These are phyloP conservation scores for Chrysemys picta DNA, from an alignment of 2,113 vertebrate species.

Conservation along the genomic window DNA sequence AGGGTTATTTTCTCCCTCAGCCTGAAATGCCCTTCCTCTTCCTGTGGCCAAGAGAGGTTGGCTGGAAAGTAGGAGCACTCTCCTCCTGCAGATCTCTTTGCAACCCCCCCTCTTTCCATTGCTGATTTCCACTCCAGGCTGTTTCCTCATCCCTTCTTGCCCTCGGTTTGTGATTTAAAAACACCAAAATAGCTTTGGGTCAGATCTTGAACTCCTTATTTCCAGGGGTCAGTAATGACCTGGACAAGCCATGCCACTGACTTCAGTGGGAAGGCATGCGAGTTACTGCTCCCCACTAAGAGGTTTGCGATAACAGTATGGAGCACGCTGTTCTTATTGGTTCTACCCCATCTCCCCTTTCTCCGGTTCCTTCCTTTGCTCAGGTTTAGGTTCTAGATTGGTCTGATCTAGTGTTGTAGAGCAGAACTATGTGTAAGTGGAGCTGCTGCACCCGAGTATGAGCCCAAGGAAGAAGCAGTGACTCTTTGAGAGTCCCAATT, in stretches of 20 bases:
- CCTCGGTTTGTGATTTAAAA: not conserved
- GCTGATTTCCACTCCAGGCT: not conserved
- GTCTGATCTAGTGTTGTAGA: not conserved
- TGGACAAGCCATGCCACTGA: not conserved
- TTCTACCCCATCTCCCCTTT: not conserved
- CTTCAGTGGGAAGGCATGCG: not conserved
- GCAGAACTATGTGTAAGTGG: not conserved
- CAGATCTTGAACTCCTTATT: not conserved
- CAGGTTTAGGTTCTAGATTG: not conserved
- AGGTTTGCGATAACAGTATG: fast-evolving
- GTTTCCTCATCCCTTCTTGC: not conserved
- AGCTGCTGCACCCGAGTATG: not conserved
- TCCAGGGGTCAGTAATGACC: not conserved
- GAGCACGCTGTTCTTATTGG: not conserved
- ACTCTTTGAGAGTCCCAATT: not conserved
- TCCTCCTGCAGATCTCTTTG: not conserved
- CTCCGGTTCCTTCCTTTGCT: not conserved
- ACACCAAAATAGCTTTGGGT: not conserved
- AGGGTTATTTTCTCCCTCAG: not conserved
- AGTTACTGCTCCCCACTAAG: not conserved
- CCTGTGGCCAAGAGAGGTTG: too few relatives aligned
- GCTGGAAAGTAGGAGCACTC: too few relatives aligned
- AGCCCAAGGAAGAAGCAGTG: not conserved
- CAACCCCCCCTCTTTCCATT: too few relatives aligned
- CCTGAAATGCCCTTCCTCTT: not conserved